Evolutionary conservation across 2,888 invertebrate species (phyloP), one percentile per base, ranked within the genome.

Genomic region (Orgyia antiqua): DNA sequence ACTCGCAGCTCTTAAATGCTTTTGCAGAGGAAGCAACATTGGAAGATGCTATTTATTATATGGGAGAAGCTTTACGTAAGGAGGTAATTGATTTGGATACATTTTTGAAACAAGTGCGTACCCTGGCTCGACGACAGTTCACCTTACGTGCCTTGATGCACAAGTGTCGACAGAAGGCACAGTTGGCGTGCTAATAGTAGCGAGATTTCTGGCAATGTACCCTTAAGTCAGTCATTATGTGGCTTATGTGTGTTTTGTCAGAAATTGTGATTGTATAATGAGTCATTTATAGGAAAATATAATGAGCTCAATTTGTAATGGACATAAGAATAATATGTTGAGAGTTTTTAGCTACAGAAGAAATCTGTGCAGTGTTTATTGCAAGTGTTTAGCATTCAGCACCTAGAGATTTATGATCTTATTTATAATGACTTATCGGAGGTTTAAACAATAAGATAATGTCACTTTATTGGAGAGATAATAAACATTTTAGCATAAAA

Each of bases 1-100:
- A 98, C 68, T 95, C 95, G 80, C 98, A 98, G 93, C 90, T 99
- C 62, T 79, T 98, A 39, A 96, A 94, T 78, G 93, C 97, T 24
- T 98, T 96, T 87, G 97, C 97, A 28, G 98, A 99, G 77, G 99
- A 99, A 87, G 97, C 98, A 42, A 98, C 99, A 9, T 91, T 96
- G 30, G 99, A 99, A 87, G 99, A 99, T 88, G 96, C 98, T 39
- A 97, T 99, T 66, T 99, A 99, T 74, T 98, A 97, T 70, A 92
- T 99, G 80, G 98, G 98, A 5, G 97, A 98, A 86, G 98, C 97
- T 6, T 78, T 99, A 39, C 90, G 97, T 43, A 93, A 94, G 54
- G 93, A 94, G 40, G 95, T 96, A 4, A 95, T 99, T 62, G 98
- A 98, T 84, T 86, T 99, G 61, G 98, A 99, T 67, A 94, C 95